These are phyloP conservation scores for Callipepla squamata DNA, from an alignment of 2,113 vertebrate species.

Conservation along the genomic window DNA sequence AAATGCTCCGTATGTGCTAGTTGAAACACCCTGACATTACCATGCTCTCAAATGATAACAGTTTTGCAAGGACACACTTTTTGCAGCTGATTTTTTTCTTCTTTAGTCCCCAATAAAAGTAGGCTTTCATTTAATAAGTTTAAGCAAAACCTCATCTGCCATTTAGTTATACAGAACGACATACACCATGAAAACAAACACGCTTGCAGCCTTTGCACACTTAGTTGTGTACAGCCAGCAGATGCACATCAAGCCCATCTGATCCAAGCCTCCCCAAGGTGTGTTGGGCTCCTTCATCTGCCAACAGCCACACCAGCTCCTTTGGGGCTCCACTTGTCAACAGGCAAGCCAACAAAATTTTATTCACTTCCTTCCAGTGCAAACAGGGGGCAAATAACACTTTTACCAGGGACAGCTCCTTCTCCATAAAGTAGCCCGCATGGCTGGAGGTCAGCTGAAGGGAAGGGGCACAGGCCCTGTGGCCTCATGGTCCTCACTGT, in stretches of 20 bases:
- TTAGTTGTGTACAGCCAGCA: neutral
- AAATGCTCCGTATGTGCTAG: neutral
- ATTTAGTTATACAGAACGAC: neutral
- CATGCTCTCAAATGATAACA: neutral
- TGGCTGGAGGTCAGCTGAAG: neutral
- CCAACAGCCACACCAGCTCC: neutral
- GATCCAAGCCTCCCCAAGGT: rapidly evolving
- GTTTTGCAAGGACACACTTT: neutral
- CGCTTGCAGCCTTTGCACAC: neutral
- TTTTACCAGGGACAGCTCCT: neutral
- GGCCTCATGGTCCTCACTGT: rapidly evolving
- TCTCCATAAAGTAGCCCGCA: neutral
- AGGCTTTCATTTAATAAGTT: neutral
- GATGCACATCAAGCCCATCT: neutral
- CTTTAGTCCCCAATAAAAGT: neutral
- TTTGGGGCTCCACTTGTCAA: rapidly evolving
- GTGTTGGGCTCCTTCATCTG: rapidly evolving
- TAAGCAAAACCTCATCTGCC: neutral
- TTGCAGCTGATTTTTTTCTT: neutral
- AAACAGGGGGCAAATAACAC: neutral
- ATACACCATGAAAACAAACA: neutral
- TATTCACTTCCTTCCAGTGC: neutral
- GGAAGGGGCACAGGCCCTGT: neutral
- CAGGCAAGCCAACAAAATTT: neutral
- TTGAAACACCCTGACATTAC: neutral